Evolutionary conservation across 2,888 invertebrate species (phyloP), one percentile per base, ranked within the genome.

Genomic region (Acanthosepion lycidas): DNA sequence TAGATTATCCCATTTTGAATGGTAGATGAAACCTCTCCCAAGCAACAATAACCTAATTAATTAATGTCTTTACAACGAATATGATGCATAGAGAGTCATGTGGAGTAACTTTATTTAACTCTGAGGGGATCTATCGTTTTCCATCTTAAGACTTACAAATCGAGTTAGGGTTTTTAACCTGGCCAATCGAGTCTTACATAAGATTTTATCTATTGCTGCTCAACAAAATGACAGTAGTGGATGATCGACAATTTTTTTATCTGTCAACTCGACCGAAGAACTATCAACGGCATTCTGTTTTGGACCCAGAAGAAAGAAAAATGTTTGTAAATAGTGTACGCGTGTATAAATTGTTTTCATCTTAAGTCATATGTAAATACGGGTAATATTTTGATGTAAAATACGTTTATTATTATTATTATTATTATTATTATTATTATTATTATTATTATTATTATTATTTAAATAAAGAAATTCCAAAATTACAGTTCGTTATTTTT

Each of bases 351-450:
- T 64, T 64, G 64, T 64, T 64, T 64, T 78, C 15, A 8, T 78
- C 15, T 78, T 28, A 78, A 78, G n/a, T 78, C 78, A 78, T 78
- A 18, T 78, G 78, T 78, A 78, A n/a, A 78, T 78, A 78, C 78
- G 78, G 78, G 78, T 78, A 78, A n/a, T 9, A 15, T 55, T 55
- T 20, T 55, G 55, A 23, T 55, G 55, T 55, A 78, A 78, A 78
- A 78, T 28, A 78, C 18, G n/a, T 78, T 78, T 64, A 64, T 64
- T 64, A 64, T 64, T 64, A 64, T 64, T 78, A 78, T 78, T 78
- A 78, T 78, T 78, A 78, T 78, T 78, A 78, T 78, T 78, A 78
- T 78, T 78, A 78, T 78, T 78, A 78, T 78, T 78, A 78, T 78
- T 78, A 78, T 78, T 78, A 78, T 78, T 78, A 78, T 78, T 78